Conservation (phyloP, 64 coral and sea anemone genomes). For the Cladopsammia gracilis region DNA sequence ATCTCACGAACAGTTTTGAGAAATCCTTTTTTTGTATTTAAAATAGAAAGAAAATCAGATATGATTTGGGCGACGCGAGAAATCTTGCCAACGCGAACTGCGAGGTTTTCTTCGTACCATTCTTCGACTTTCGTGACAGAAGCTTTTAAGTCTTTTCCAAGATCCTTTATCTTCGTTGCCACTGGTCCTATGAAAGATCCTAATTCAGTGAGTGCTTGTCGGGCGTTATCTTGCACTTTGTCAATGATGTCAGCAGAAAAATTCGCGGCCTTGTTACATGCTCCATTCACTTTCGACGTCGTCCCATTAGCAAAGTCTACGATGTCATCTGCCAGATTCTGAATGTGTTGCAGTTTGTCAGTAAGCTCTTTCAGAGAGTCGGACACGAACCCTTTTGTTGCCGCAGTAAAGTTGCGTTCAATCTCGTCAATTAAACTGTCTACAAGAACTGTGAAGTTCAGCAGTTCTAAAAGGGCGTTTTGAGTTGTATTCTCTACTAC, state of each 20-base stretch:
- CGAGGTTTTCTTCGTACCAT: conserved; percentile 82
- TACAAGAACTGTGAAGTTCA: conserved; percentile 68
- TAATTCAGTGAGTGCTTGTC: conserved; percentile 63
- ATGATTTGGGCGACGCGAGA: conserved; percentile 70
- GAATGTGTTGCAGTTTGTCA: conserved; percentile 56
- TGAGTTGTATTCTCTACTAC: conserved; percentile 60
- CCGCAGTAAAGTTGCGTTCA: conserved; percentile 73
- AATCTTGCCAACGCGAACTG: conserved; percentile 78
- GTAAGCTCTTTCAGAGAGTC: conserved; percentile 72
- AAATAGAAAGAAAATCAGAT: conserved; percentile 71
- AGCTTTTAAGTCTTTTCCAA: conserved; percentile 75
- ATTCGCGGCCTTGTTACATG: conserved; percentile 78
- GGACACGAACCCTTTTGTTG: conserved; percentile 69
- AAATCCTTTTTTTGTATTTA: conserved; percentile 86
- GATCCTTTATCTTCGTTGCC: conserved; percentile 36
- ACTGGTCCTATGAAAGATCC: conserved; percentile 83
- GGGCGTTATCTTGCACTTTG: conserved; percentile 70
- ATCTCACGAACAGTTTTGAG: conserved; percentile 74
- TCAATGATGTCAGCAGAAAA: conserved; percentile 83
- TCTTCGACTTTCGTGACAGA: conserved; percentile 78
- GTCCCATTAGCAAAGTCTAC: conserved; percentile 83
- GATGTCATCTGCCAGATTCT: conserved; percentile 60
- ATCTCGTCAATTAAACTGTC: conserved; percentile 82
- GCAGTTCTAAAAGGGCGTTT: conserved; percentile 56
- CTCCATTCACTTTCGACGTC: conserved; percentile 56